phyloP scores from a whole-genome alignment of 2,888 invertebrate genomes.

The Cyaniris semiargus region DNA sequence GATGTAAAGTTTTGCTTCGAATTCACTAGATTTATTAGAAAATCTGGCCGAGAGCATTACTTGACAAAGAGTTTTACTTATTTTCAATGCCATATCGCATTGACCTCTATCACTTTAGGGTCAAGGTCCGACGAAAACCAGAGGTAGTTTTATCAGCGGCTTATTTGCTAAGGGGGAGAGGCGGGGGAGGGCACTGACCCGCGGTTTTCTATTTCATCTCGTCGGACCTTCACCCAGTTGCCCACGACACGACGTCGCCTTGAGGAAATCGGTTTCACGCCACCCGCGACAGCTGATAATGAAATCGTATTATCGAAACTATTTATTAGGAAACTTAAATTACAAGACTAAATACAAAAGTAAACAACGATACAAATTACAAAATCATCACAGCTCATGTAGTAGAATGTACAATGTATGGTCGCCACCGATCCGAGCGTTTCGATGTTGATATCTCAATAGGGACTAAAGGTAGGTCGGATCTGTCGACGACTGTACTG shows the following conservation, averaged over 20 bases:
- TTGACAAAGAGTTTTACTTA: not conserved
- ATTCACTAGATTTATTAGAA: not conserved
- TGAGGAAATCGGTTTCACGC: conserved; percentile 64
- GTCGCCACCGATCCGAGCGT: not conserved
- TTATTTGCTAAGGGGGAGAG: not conserved
- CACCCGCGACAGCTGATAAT: conserved; percentile 55
- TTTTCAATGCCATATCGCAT: not conserved
- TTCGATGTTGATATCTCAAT: not conserved
- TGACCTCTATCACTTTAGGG: not conserved
- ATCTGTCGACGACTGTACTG: not conserved
- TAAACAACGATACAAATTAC: conserved; percentile 53
- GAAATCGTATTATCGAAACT: conserved; percentile 71
- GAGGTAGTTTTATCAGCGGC: not conserved
- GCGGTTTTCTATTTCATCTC: conserved; percentile 57
- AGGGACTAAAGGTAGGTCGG: not conserved
- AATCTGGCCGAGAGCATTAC: not conserved
- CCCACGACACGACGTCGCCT: conserved; percentile 52
- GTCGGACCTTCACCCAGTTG: conserved; percentile 69
- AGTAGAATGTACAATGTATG: conserved; percentile 11
- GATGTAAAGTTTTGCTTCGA: not conserved
- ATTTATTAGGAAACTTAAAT: conserved; percentile 75
- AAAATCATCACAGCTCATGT: conserved; percentile 36
- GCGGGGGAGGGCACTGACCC: conserved; percentile 37
- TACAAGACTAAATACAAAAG: conserved; percentile 67
- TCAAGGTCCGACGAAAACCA: not conserved